A percentile compares a stretch with the other conserved stretches of the same genome.
Evolutionary conservation across 2,797 vertebrate genomes (phyloP).

Genomic region (Amphiprion clarkii): DNA sequence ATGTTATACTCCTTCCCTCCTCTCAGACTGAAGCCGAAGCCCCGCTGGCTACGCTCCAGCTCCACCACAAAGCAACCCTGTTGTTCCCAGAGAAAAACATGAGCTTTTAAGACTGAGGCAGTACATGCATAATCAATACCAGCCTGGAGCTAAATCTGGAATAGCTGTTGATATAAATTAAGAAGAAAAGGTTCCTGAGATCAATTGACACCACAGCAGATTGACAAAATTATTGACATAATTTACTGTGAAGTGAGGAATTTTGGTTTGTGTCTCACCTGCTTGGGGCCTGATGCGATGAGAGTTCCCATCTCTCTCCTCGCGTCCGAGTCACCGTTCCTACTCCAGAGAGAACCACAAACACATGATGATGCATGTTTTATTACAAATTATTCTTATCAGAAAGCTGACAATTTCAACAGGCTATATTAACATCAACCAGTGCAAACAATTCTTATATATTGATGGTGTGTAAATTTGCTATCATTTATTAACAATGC

Average conservation of each 20-base stretch:
- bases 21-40: slow-evolving; percentile 97
- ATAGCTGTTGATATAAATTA: no score
- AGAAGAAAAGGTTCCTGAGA: background rate
- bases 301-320: slow-evolving; percentile 83
- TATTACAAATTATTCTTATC: background rate
- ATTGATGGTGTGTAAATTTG: no score
- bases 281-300: slow-evolving; percentile 81
- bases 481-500: background rate
- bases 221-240: no score
- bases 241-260: no score
- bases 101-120: slow-evolving; percentile 1
- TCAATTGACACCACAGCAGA: background rate
- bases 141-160: background rate
- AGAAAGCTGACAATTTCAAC: background rate
- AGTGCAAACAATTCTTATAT: background rate
- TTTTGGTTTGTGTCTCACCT: slow-evolving; percentile 68
- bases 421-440: background rate
- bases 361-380: background rate
- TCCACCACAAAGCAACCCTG: slow-evolving; percentile 94
- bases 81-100: slow-evolving; percentile 2
- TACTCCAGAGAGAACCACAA: slow-evolving; percentile 38
- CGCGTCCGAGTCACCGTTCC: slow-evolving; percentile 84
- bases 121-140: background rate
- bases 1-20: slow-evolving; percentile 99
- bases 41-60: slow-evolving; percentile 93